Conservation (phyloP, 2,113 vertebrate species). For the Nannobrachium achirus region DNA sequence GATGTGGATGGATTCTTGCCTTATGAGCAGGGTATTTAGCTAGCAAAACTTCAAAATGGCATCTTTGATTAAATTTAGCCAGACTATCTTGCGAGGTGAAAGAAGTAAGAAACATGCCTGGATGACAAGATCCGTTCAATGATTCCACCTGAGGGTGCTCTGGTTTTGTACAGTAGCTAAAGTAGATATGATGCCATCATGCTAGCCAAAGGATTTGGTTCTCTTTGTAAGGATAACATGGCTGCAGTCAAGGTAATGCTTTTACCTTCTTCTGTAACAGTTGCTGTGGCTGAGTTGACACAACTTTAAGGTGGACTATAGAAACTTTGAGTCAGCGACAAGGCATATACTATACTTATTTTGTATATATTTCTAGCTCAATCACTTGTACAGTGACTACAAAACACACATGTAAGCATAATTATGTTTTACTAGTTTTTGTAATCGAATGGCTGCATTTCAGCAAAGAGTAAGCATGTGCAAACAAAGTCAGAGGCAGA, state of each 20-base stretch:
- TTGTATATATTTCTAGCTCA: no score
- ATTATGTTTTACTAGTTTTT: no score
- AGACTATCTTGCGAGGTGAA: neutral
- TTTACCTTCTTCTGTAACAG: neutral
- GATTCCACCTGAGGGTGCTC: neutral
- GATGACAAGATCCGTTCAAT: neutral
- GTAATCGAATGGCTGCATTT: no score
- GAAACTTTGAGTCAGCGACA: no score
- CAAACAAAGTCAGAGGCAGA: no score
- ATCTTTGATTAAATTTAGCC: constrained; percentile 3
- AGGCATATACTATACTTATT: no score
- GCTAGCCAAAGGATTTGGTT: neutral
- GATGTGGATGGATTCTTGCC: constrained; percentile 46
- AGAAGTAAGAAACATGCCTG: neutral
- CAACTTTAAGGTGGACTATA: neutral
- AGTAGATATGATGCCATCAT: neutral
- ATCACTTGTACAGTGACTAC: no score
- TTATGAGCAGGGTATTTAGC: neutral
- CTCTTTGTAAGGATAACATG: neutral
- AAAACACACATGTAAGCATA: no score
- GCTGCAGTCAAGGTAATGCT: neutral
- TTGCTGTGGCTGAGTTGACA: neutral
- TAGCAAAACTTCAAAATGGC: neutral
- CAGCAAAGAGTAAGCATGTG: no score
- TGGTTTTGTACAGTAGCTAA: neutral